Conservation (phyloP, 2,797 vertebrate species). For the Sebastes miniatus region DNA sequence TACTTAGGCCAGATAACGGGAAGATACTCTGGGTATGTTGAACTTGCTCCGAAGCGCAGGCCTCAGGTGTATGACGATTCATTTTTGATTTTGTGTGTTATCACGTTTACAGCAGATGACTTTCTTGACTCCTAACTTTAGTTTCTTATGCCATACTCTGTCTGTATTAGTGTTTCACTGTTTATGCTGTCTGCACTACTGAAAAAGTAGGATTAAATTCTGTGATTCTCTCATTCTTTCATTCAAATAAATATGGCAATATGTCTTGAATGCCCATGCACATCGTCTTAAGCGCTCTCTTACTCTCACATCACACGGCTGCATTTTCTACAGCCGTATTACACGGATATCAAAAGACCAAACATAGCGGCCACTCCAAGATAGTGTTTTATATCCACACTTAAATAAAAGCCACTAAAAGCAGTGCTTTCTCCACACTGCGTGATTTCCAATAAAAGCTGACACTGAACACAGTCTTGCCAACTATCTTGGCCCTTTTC, state of each 20-base stretch:
- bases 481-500: slow-evolving; percentile 58
- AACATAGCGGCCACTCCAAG: slow-evolving; percentile 24
- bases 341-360: slow-evolving; percentile 18
- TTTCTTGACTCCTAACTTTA: neutral
- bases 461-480: slow-evolving; percentile 57
- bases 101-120: neutral
- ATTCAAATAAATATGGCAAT: too few species aligned
- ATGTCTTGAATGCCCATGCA: too few species aligned
- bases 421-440: slow-evolving; percentile 59
- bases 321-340: slow-evolving; percentile 19
- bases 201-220: neutral
- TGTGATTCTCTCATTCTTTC: too few species aligned
- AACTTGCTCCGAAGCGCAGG: too few species aligned
- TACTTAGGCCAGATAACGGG: too few species aligned
- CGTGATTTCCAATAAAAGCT: slow-evolving; percentile 69
- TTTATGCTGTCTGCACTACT: neutral
- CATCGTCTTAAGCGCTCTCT: neutral
- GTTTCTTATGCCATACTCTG: neutral
- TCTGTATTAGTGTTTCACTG: neutral
- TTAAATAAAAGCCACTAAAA: slow-evolving; percentile 60
- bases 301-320: neutral
- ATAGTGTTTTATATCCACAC: slow-evolving; percentile 63
- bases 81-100: neutral
- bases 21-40: too few species aligned
- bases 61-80: neutral